Evolutionary conservation across 2,797 vertebrate species (phyloP).

Genomic region (Tauraco hartlaubi): DNA sequence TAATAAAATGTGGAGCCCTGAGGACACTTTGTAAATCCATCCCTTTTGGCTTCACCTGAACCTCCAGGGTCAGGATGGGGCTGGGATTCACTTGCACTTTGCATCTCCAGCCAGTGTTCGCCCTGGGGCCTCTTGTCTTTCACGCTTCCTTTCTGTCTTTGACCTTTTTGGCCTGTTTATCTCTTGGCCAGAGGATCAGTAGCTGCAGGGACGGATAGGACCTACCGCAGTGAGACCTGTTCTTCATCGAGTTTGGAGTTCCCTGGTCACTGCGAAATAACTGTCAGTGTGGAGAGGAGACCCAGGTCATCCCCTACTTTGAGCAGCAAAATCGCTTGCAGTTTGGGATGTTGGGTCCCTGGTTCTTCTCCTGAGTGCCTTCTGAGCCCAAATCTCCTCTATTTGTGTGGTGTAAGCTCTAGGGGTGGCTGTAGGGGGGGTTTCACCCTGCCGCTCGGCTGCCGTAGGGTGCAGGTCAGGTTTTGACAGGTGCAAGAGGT

Average conservation of each 20-base stretch:
- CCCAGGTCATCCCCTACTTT: not conserved
- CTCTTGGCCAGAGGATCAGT: not conserved
- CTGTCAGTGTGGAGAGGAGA: not conserved
- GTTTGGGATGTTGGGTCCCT: not conserved
- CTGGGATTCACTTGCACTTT: not conserved
- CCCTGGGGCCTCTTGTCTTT: not conserved
- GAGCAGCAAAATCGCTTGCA: not conserved
- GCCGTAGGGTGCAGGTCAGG: fast-evolving
- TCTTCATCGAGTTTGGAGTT: not conserved
- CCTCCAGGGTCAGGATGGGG: not conserved
- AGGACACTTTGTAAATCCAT: not conserved
- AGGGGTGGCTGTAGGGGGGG: not conserved
- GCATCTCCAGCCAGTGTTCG: fast-evolving
- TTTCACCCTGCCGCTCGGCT: not conserved
- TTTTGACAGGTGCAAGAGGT: not conserved
- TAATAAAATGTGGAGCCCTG: not conserved
- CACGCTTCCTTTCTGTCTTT: not conserved
- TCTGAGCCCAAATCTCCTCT: not conserved
- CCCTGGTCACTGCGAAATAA: not conserved
- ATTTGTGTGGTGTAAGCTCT: not conserved
- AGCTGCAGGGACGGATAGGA: not conserved
- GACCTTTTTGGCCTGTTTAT: not conserved
- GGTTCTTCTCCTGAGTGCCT: not conserved
- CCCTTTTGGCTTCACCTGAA: not conserved
- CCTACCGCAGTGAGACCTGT: not conserved